Conservation (phyloP, 2,113 vertebrate genomes). For the Rhagologus leucostigma region DNA sequence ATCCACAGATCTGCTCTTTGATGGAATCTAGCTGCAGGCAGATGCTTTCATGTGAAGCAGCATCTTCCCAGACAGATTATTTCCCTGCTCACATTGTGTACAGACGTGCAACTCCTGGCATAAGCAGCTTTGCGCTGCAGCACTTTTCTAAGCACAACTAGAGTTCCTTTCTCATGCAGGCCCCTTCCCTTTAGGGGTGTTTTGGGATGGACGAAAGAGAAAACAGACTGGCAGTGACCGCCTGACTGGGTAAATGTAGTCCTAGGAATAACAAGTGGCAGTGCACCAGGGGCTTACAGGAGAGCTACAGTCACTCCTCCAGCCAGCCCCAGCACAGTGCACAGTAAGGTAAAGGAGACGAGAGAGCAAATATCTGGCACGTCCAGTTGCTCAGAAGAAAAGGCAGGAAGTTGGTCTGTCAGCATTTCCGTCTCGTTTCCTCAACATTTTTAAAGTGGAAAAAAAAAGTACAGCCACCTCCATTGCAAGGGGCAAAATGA, state of each 20-base stretch:
- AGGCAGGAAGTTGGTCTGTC: not conserved
- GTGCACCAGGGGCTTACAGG: not conserved
- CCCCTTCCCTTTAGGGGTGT: not conserved
- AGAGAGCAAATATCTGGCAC: not conserved
- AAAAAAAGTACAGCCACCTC: not conserved
- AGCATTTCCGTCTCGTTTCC: not conserved
- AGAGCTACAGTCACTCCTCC: not conserved
- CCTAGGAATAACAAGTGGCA: not conserved
- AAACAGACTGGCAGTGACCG: not conserved
- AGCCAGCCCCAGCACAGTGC: not conserved
- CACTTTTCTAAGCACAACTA: not conserved
- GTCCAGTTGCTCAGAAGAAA: not conserved
- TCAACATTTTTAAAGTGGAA: not conserved
- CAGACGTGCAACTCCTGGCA: not conserved
- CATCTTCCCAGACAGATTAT: constrained; percentile 49
- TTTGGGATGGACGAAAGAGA: not conserved
- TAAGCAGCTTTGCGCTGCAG: not conserved
- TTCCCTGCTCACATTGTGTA: not conserved
- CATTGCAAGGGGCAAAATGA: not conserved
- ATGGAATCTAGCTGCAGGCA: constrained; percentile 49
- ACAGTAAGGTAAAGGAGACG: not conserved
- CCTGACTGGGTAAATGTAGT: not conserved
- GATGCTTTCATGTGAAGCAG: constrained; percentile 34
- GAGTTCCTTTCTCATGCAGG: not conserved
- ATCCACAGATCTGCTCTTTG: constrained; percentile 45